Evolutionary conservation across 2,113 vertebrate genomes (phyloP).

Genomic region (Gila orcuttii): DNA sequence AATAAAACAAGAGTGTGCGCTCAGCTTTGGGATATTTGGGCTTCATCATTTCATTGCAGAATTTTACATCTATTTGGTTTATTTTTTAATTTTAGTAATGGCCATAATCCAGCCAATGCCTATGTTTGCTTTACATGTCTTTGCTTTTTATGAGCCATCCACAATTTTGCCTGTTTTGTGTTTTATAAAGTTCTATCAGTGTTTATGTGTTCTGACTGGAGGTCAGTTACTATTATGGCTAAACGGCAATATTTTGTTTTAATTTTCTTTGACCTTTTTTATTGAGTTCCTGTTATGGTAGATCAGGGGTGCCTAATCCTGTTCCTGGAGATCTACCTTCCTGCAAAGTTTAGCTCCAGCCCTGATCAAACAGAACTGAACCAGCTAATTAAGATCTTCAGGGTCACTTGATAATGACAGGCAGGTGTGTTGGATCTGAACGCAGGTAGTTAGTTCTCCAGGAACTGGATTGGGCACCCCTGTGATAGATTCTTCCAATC

Average conservation of each 20-base stretch:
- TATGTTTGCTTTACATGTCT: background rate
- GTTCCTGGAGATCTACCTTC: no score
- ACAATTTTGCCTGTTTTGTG: background rate
- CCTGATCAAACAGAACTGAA: no score
- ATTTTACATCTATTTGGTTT: background rate
- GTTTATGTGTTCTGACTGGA: slow-evolving; percentile 5
- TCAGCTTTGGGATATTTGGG: no score
- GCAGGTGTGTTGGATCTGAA: no score
- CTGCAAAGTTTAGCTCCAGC: no score
- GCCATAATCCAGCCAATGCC: background rate
- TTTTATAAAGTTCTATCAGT: background rate
- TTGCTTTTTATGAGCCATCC: background rate
- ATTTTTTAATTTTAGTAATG: background rate
- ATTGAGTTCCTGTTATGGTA: background rate
- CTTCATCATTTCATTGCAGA: background rate
- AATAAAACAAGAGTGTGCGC: no score
- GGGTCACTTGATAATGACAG: no score
- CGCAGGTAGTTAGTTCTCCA: no score
- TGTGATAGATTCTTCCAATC: background rate
- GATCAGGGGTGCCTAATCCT: no score
- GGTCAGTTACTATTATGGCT: slow-evolving; percentile 1
- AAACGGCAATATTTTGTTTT: background rate
- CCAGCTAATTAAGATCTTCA: no score
- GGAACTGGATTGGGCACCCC: no score
- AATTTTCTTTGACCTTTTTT: background rate